Evolutionary conservation across 2,113 vertebrate species (phyloP).

Genomic region (Macaca fascicularis): DNA sequence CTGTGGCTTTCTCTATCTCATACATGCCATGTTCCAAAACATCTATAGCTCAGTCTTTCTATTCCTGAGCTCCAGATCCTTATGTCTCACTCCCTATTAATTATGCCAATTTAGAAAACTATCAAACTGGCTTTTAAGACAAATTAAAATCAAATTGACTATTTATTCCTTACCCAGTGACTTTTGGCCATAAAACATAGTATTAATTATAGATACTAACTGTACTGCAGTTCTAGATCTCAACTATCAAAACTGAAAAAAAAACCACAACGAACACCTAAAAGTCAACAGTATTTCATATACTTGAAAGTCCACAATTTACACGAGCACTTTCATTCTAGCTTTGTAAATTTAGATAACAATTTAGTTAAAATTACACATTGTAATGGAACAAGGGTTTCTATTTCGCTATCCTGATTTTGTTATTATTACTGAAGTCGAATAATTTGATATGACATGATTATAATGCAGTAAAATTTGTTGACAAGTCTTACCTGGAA

Average conservation of each 20-base stretch:
- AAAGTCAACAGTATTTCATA: conserved; percentile 8
- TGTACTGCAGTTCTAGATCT: conserved; percentile 3
- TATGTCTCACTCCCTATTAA: neutral
- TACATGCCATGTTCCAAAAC: neutral
- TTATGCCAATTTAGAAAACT: conserved; percentile 4
- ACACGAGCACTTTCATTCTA: conserved; percentile 37
- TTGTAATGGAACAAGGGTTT: conserved; percentile 23
- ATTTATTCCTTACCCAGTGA: neutral
- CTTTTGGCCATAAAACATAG: neutral
- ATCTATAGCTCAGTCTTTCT: neutral
- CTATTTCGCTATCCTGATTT: conserved; percentile 14
- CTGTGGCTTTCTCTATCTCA: neutral
- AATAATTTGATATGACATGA: conserved; percentile 65
- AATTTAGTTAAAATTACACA: conserved; percentile 58
- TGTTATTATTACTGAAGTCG: conserved; percentile 36
- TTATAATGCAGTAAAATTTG: conserved; percentile 61
- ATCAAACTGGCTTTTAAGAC: neutral
- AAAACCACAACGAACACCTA: neutral
- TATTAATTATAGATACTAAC: neutral
- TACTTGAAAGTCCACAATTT: conserved; percentile 18
- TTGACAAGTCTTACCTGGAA: conserved; percentile 72
- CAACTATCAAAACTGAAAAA: neutral
- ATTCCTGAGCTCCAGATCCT: neutral
- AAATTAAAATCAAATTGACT: neutral
- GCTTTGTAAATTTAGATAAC: conserved; percentile 29